phyloP scores from a whole-genome alignment of 1,140 invertebrate species.

The Ceratosolen fusciceps region DNA sequence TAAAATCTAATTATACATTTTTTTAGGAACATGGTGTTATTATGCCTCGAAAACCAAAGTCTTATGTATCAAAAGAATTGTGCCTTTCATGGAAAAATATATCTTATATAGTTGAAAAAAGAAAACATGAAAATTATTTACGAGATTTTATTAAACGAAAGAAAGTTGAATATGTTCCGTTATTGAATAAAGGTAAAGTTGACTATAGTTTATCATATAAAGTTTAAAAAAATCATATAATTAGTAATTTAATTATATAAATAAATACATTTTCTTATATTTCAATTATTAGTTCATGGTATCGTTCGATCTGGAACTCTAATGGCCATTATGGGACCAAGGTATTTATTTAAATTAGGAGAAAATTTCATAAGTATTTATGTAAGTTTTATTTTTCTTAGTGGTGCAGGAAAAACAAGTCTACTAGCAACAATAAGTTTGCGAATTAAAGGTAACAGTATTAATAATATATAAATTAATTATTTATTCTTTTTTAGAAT shows the following conservation, averaged over 20 bases:
- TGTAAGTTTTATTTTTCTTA: constrained; percentile 4
- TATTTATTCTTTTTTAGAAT: no score
- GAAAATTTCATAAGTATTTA: neutral
- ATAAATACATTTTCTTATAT: neutral
- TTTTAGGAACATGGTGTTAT: neutral
- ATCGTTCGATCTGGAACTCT: constrained; percentile 48
- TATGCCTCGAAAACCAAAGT: constrained; percentile 40
- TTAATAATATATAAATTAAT: no score
- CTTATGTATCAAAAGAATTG: constrained; percentile 34
- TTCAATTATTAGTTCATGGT: constrained; percentile 40
- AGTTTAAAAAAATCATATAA: neutral
- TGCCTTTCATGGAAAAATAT: constrained; percentile 51
- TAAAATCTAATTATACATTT: neutral
- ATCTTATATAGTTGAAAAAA: constrained; percentile 48
- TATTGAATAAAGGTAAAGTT: constrained; percentile 46
- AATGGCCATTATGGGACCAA: constrained; percentile 48
- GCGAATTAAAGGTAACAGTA: constrained; percentile 28
- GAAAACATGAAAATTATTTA: constrained; percentile 45
- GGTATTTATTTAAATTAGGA: constrained; percentile 1
- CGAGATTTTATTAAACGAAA: constrained; percentile 45
- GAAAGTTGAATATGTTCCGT: constrained; percentile 40
- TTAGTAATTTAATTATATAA: constrained; percentile 6
- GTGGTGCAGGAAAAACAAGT: constrained; percentile 42
- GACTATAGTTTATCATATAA: neutral
- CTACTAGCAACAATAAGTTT: constrained; percentile 35